Conservation (phyloP, 2,797 vertebrate species). For the Catostomus latipinnis region DNA sequence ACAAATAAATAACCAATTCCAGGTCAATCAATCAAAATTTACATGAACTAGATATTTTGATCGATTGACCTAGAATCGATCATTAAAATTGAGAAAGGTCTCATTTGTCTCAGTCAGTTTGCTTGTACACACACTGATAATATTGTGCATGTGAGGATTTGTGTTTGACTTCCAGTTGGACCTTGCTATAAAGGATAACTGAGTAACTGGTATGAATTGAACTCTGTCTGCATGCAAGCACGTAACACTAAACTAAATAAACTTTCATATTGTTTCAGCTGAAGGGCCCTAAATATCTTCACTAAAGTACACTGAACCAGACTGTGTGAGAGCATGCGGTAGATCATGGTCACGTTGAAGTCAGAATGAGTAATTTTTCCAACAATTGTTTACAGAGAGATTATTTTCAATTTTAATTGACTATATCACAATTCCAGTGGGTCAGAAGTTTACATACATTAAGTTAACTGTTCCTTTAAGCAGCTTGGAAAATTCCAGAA, state of each 20-base stretch:
- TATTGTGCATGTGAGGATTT: slow-evolving; percentile 18
- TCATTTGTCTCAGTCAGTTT: slow-evolving; percentile 21
- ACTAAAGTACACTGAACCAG: background rate
- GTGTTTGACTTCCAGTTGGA: slow-evolving; percentile 37
- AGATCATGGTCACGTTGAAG: background rate
- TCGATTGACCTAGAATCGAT: background rate
- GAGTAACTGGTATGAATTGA: slow-evolving; percentile 28
- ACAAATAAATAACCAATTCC: too few relatives aligned
- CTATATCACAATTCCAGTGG: too few relatives aligned
- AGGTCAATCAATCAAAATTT: too few relatives aligned
- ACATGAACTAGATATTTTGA: too few relatives aligned
- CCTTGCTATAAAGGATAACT: slow-evolving; percentile 29
- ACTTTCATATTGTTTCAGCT: slow-evolving; percentile 47
- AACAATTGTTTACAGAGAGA: too few relatives aligned
- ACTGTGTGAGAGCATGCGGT: slow-evolving; percentile 4
- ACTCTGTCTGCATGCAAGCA: background rate
- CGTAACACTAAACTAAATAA: slow-evolving; percentile 31
- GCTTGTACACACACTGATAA: background rate
- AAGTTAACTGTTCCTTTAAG: too few relatives aligned
- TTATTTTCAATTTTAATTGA: too few relatives aligned
- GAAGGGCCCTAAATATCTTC: too few relatives aligned
- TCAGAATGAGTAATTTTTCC: too few relatives aligned
- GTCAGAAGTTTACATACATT: too few relatives aligned
- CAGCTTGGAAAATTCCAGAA: too few relatives aligned
- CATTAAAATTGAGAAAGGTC: slow-evolving; percentile 7